Percentiles rank a stretch among this genome's conserved stretches.
Evolutionary conservation across 2,797 vertebrate species (phyloP).

Genomic region (Hydrocynus forskahlii): DNA sequence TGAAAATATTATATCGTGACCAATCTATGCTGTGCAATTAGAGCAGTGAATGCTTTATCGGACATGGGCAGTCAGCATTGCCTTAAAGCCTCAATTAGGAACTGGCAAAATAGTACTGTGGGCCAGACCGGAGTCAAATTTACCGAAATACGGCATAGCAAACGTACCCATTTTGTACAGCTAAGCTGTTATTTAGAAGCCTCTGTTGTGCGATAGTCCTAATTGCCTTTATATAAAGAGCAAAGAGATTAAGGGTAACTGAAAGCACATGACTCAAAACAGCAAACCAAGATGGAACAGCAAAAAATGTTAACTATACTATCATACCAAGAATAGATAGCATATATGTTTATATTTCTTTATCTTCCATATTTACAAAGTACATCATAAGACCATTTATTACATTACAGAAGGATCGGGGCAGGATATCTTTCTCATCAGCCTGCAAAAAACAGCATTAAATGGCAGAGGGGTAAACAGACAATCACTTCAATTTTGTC

Average conservation of each 20-base stretch:
- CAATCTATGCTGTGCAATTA: not conserved
- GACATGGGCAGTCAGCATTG: not conserved
- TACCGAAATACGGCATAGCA: not conserved
- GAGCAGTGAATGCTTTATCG: not conserved
- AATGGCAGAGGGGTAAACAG: constrained; percentile 50
- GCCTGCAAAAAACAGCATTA: constrained; percentile 20
- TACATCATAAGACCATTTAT: constrained; percentile 17
- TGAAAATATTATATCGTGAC: not conserved
- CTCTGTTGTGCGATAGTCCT: not conserved
- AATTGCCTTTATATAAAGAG: not conserved
- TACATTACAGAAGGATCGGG: constrained; percentile 24
- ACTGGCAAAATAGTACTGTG: not conserved
- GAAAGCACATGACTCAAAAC: constrained; percentile 41
- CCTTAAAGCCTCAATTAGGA: constrained; percentile 10
- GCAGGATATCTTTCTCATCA: constrained; percentile 12
- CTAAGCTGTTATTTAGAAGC: not conserved
- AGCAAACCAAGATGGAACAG: constrained; percentile 19
- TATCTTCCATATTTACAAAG: constrained; percentile 59
- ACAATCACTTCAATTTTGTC: constrained; percentile 39
- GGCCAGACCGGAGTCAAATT: not conserved
- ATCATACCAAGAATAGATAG: constrained; percentile 64
- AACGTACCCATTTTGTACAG: not conserved
- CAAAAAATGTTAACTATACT: constrained; percentile 39
- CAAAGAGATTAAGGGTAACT: constrained; percentile 24
- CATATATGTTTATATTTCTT: constrained; percentile 67